phyloP scores from a whole-genome alignment of 2,888 invertebrate genomes.

The Megalurothrips usitatus region DNA sequence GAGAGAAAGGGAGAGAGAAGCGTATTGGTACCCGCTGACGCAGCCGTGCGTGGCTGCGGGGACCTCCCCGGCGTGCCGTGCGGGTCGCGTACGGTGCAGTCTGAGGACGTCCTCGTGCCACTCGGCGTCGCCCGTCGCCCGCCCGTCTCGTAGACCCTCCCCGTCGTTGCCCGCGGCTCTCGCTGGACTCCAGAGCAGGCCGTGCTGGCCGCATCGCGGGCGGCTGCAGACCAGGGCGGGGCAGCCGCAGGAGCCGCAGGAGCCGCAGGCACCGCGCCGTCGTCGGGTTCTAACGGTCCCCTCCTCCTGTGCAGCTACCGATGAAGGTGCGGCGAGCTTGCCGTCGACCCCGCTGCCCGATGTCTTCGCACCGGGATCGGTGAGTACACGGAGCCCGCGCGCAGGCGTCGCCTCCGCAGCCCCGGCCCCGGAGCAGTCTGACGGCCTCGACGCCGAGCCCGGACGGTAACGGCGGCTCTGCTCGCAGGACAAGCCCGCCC shows the following conservation, averaged over 20 bases:
- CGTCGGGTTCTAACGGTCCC: background rate
- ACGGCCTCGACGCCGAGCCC: background rate
- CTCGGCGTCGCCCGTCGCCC: background rate
- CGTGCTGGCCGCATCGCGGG: background rate
- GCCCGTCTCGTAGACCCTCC: background rate
- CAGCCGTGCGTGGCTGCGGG: background rate
- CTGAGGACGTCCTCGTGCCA: slow-evolving; percentile 3
- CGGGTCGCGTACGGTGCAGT: slow-evolving; percentile 16
- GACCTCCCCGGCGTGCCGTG: background rate
- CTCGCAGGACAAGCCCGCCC: slow-evolving; percentile 51
- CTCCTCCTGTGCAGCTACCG: background rate
- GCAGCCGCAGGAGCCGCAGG: too few species aligned
- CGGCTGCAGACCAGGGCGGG: background rate
- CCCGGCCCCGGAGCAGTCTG: background rate
- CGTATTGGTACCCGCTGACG: too few species aligned
- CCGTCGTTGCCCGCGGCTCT: background rate
- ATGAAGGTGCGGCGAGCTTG: background rate
- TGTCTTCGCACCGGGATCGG: background rate
- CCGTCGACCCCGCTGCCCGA: background rate
- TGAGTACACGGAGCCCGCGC: background rate
- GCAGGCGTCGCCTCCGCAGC: background rate
- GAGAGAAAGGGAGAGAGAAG: too few species aligned
- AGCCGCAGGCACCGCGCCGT: background rate
- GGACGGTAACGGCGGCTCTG: background rate
- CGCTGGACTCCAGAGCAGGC: too few species aligned